Evolutionary conservation across 2,113 vertebrate genomes (phyloP), one percentile per base, ranked within the genome.

Genomic region (Panurus biarmicus): DNA sequence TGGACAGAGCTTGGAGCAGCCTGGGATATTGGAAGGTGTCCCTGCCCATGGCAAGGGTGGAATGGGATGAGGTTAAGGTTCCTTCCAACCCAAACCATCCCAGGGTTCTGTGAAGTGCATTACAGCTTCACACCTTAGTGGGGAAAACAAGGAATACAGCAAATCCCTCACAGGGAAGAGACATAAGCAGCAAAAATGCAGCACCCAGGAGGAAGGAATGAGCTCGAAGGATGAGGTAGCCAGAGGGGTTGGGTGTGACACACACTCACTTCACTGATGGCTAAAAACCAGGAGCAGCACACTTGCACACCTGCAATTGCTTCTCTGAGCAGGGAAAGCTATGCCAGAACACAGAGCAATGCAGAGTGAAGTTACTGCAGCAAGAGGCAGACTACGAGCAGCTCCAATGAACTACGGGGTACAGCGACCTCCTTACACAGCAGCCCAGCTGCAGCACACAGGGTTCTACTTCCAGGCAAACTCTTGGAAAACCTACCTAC

Each of bases 401-500:
- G 77, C 89, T 67, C 80, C 79, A 62, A 23, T 0, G 1, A 8
- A 7, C 78, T 53, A 47, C 2, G 0, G 53, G 1, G 20, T 1
- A 0, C 22, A 17, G 72, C 1, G 0, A 31, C 4, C 29, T 25
- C 71, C 3, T 21, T 3, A n/a, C 0, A 4, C 40, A 62, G 71
- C 29, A 62, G 73, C 61, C 33, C 62, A 10, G 2, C 87, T 33
- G 69, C 0, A 66, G 89, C 83, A 20, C 54, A 24, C 19, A 2
- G 28, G 0, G 5, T 9, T 31, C 90, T 77, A 24, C 67, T 79
- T 12, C 0, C 11, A 77, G 69, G 76, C 70, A 12, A 51, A 56
- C 0, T 3, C 1, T 3, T 16, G 7, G n/a, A 29, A 54, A 53
- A 92, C 94, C 73, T 87, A 92, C 94, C 93, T 5, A 38, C 2